These are phyloP conservation scores for Holothuria glaberrima DNA, from an alignment of 35 echinoderm and acorn worm species.

Conservation along the genomic window DNA sequence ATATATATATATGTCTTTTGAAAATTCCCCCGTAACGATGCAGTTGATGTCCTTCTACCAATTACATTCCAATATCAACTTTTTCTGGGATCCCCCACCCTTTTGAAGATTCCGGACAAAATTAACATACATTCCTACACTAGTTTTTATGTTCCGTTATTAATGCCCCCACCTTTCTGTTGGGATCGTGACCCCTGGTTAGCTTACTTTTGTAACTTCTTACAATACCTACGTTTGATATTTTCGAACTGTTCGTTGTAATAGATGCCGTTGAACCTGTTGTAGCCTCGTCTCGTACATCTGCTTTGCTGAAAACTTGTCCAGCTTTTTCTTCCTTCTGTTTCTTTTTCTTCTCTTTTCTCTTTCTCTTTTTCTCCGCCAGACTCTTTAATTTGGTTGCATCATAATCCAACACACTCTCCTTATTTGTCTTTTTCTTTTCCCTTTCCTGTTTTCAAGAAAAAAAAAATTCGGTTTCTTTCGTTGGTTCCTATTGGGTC, in stretches of 20 bases:
- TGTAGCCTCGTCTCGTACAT: not conserved
- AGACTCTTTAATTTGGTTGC: constrained; percentile 70
- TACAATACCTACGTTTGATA: constrained; percentile 57
- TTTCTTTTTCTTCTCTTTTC: constrained; percentile 57
- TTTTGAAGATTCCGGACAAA: too few relatives aligned
- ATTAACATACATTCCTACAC: too few relatives aligned
- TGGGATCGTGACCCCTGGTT: too few relatives aligned
- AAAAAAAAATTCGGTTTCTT: not conserved
- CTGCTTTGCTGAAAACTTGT: constrained; percentile 1
- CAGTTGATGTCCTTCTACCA: too few relatives aligned
- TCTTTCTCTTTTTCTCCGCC: constrained; percentile 76
- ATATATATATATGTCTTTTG: too few relatives aligned
- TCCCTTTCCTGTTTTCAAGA: constrained; percentile 68
- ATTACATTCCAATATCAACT: too few relatives aligned
- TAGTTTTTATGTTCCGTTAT: too few relatives aligned
- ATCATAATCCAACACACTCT: constrained; percentile 63
- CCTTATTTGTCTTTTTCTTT: constrained; percentile 64
- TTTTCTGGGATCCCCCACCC: too few relatives aligned
- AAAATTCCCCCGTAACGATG: too few relatives aligned
- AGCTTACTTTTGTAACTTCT: too few relatives aligned
- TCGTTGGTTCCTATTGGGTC: not conserved
- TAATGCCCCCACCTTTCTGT: too few relatives aligned
- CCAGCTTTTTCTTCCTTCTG: constrained; percentile 40
- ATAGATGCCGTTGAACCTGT: not conserved
- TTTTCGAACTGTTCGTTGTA: constrained; percentile 42